phyloP scores from a whole-genome alignment of 2,113 vertebrate genomes.

The Columbina picui region DNA sequence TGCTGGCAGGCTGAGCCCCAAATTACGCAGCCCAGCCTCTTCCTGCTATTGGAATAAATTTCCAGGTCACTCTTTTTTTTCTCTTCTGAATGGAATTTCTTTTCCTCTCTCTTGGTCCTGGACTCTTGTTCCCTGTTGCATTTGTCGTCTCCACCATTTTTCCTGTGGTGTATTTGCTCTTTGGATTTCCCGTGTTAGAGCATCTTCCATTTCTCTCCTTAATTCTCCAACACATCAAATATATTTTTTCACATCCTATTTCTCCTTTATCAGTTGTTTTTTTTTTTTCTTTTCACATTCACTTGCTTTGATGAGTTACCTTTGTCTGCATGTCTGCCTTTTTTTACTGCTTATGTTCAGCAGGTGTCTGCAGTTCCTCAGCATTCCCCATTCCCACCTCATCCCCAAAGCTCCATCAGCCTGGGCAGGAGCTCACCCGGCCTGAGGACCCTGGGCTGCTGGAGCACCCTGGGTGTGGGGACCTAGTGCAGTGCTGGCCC shows the following conservation, averaged over 20 bases:
- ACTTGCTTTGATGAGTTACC: not conserved
- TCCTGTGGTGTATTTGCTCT: not conserved
- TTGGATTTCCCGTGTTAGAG: not conserved
- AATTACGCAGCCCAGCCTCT: conserved; percentile 25
- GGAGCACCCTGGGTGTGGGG: not conserved
- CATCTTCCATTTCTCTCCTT: not conserved
- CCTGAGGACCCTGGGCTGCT: accelerated
- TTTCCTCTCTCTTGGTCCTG: not conserved
- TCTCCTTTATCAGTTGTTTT: not conserved
- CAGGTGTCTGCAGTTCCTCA: accelerated
- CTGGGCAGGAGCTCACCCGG: not conserved
- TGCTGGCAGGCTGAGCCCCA: conserved; percentile 18
- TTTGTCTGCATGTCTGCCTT: not conserved
- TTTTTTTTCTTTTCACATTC: not conserved
- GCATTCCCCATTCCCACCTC: not conserved
- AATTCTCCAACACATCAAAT: not conserved
- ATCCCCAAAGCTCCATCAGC: not conserved
- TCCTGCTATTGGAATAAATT: conserved; percentile 49
- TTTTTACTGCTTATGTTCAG: not conserved
- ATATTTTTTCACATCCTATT: not conserved
- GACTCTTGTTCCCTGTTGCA: not conserved
- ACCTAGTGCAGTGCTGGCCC: not conserved
- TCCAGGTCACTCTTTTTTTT: conserved; percentile 23
- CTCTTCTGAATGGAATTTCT: not conserved
- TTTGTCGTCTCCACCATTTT: not conserved